Conservation (phyloP, 2,113 vertebrate genomes). For the Halichoeres trimaculatus region DNA sequence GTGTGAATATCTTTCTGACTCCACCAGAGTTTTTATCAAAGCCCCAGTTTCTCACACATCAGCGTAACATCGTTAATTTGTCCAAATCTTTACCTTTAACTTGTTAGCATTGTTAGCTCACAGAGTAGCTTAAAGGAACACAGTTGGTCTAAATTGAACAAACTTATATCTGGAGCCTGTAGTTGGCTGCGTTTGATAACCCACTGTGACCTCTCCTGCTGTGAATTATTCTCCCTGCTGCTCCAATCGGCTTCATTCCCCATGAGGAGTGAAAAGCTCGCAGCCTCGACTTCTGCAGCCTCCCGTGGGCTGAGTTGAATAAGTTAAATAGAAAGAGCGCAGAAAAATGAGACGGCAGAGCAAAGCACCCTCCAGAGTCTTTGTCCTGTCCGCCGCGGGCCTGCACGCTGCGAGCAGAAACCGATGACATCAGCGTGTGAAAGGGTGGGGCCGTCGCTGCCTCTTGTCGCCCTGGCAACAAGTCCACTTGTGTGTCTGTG, state of each 20-base stretch:
- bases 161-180: background rate
- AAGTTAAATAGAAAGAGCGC: constrained; percentile 52
- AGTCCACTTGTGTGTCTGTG: constrained; percentile 42
- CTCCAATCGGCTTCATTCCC: constrained; percentile 55
- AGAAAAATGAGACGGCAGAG: constrained; percentile 33
- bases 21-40: no score
- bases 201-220: constrained; percentile 1
- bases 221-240: constrained; percentile 18
- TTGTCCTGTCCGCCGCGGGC: constrained; percentile 71
- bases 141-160: constrained; percentile 12
- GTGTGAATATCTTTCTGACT: no score
- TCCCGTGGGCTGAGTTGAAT: constrained; percentile 57
- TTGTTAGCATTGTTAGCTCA: no score
- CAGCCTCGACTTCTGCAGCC: constrained; percentile 36
- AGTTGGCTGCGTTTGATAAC: constrained; percentile 1
- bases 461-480: constrained; percentile 78
- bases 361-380: constrained; percentile 53
- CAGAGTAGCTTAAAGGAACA: no score
- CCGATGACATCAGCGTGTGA: constrained; percentile 72
- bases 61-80: no score
- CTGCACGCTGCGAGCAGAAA: constrained; percentile 45
- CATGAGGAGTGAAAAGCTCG: constrained; percentile 32
- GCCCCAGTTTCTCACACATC: no score
- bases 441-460: constrained; percentile 55
- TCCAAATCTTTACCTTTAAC: no score